phyloP scores from a whole-genome alignment of 2,888 invertebrate species.

The Nasonovia ribisnigri region DNA sequence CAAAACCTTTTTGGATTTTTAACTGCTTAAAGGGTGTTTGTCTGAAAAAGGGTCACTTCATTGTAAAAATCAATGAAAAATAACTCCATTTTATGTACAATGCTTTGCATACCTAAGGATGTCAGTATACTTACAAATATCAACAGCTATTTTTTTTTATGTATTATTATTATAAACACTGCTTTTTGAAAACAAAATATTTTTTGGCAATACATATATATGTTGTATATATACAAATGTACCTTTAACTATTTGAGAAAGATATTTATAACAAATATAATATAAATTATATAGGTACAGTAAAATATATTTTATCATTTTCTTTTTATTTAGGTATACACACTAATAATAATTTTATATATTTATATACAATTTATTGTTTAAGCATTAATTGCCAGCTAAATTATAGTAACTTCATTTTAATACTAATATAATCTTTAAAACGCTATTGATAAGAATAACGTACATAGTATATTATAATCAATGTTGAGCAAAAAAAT shows the following conservation, averaged over 20 bases:
- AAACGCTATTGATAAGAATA: background rate
- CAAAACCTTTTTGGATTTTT: background rate
- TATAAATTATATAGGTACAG: no score
- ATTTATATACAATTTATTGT: background rate
- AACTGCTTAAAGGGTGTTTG: background rate
- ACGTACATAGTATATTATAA: background rate
- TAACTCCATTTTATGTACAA: background rate
- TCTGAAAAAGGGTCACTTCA: background rate
- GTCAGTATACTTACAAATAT: background rate
- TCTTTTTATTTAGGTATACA: background rate
- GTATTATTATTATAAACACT: background rate
- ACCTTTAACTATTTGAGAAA: background rate
- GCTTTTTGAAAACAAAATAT: background rate
- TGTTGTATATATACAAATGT: background rate
- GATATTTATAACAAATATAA: background rate
- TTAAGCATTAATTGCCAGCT: background rate
- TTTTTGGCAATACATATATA: background rate
- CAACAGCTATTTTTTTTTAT: background rate
- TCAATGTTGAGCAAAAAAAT: background rate
- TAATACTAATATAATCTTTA: background rate
- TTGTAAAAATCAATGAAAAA: conserved; percentile 4
- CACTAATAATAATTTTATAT: background rate
- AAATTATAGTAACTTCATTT: background rate
- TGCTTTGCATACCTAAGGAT: background rate
- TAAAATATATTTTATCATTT: background rate